Conservation (phyloP, 2,888 invertebrate species). For the Eledona agricola region DNA sequence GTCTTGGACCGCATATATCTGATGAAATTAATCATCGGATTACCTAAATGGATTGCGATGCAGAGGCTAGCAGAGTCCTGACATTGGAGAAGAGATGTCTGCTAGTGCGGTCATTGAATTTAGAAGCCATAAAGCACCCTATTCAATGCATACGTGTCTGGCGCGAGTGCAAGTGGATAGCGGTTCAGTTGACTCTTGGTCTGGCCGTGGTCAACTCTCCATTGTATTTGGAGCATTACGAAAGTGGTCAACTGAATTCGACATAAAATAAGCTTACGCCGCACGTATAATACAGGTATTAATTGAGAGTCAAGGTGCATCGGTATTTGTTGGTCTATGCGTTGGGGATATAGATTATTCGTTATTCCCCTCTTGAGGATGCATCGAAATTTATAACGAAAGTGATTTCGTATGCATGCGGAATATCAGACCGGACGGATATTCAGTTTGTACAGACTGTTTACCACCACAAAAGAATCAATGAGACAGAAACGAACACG, state of each 20-base stretch:
- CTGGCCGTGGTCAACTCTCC: conserved; percentile 23
- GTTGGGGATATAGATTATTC: conserved; percentile 58
- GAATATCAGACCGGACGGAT: conserved; percentile 53
- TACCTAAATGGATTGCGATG: conserved; percentile 39
- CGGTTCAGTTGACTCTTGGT: conserved; percentile 41
- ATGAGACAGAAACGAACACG: neutral
- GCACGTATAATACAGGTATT: conserved; percentile 53
- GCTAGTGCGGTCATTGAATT: conserved; percentile 55
- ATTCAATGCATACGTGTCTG: conserved; percentile 55
- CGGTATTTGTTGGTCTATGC: conserved; percentile 57
- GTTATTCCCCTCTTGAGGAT: conserved; percentile 53
- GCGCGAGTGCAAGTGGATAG: conserved; percentile 52
- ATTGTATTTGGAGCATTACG: conserved; percentile 39
- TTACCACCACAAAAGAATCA: neutral
- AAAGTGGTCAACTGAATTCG: conserved; percentile 51
- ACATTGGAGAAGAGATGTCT: conserved; percentile 40
- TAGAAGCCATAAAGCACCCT: conserved; percentile 57
- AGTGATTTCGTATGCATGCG: conserved; percentile 55
- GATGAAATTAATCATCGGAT: conserved; percentile 47
- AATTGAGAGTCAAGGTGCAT: conserved; percentile 58
- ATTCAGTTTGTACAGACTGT: conserved; percentile 7
- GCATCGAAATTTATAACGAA: conserved; percentile 51
- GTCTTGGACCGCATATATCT: conserved; percentile 40
- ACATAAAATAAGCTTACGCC: conserved; percentile 58
- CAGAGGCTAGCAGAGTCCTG: conserved; percentile 35